These are phyloP conservation scores for Diplogasteroides magnus DNA, from an alignment of 1,140 invertebrate genomes.

Conservation along the genomic window DNA sequence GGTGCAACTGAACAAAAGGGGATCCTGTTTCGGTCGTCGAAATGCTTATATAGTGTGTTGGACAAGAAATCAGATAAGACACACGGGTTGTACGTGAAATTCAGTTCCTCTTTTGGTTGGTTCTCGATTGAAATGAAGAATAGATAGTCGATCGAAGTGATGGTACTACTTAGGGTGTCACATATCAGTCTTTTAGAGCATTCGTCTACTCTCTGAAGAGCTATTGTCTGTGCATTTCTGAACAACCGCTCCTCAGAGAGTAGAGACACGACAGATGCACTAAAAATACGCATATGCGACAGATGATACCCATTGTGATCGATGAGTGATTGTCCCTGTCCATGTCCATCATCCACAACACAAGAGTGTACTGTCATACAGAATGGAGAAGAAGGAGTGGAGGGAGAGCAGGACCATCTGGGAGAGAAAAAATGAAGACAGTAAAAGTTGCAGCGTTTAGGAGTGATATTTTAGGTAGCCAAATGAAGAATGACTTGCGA, in stretches of 20 bases:
- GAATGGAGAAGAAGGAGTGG: conserved; percentile 10
- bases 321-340: conserved; percentile 22
- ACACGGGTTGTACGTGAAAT: no score
- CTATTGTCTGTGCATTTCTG: not conserved
- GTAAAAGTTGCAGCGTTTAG: not conserved
- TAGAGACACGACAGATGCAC: not conserved
- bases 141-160: not conserved
- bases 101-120: no score
- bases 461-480: not conserved
- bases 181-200: not conserved
- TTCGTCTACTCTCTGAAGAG: not conserved
- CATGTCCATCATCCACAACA: conserved; percentile 33
- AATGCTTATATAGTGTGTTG: not conserved
- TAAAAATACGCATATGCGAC: no score
- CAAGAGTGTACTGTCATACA: conserved; percentile 35
- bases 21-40: conserved; percentile 4
- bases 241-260: not conserved
- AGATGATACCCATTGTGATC: conserved; percentile 24
- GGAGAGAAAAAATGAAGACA: no score
- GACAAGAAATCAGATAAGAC: no score
- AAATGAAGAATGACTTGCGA: not conserved
- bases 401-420: conserved; percentile 24
- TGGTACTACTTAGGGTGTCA: not conserved
- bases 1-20: conserved; percentile 15
- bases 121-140: no score